These are phyloP conservation scores for Drosophila subquinaria DNA, from an alignment of 2,888 invertebrate species.

Conservation along the genomic window DNA sequence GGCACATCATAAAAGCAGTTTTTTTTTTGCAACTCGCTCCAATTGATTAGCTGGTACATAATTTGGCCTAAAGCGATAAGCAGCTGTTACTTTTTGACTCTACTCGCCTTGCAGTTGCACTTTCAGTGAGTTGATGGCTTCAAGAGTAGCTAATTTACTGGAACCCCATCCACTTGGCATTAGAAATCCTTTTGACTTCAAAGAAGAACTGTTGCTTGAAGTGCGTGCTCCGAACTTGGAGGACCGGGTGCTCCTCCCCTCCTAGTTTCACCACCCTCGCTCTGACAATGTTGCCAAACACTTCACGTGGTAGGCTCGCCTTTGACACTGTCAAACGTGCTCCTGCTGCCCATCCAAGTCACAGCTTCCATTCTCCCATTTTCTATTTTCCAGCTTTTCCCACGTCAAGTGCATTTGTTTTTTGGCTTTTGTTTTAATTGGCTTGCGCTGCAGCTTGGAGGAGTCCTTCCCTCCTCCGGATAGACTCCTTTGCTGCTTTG, in stretches of 20 bases:
- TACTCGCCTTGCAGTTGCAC: constrained; percentile 25
- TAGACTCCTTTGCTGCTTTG: constrained; percentile 32
- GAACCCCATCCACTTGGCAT: constrained; percentile 33
- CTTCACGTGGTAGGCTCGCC: constrained; percentile 75
- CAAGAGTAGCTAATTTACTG: constrained; percentile 73
- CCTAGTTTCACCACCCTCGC: background rate
- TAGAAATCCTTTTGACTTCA: constrained; percentile 72
- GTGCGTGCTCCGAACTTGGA: constrained; percentile 37
- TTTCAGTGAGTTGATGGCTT: constrained; percentile 6
- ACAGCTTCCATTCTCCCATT: constrained; percentile 12
- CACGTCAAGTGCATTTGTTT: constrained; percentile 77
- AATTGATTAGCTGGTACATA: constrained; percentile 44
- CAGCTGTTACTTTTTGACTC: constrained; percentile 42
- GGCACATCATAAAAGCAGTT: background rate
- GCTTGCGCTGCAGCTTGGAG: constrained; percentile 69
- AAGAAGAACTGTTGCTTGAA: constrained; percentile 79
- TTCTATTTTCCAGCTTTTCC: constrained; percentile 21
- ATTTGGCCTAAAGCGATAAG: constrained; percentile 33
- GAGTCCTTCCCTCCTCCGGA: constrained; percentile 33
- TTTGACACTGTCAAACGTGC: constrained; percentile 76
- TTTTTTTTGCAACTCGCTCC: background rate
- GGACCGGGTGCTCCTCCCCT: background rate
- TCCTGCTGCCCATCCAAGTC: constrained; percentile 19
- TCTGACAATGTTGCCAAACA: constrained; percentile 69
- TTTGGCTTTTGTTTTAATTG: constrained; percentile 82